Percentiles rank a stretch among this genome's conserved stretches.
phyloP scores from a whole-genome alignment of 2,888 invertebrate species.

The Spicauda simplicius region DNA sequence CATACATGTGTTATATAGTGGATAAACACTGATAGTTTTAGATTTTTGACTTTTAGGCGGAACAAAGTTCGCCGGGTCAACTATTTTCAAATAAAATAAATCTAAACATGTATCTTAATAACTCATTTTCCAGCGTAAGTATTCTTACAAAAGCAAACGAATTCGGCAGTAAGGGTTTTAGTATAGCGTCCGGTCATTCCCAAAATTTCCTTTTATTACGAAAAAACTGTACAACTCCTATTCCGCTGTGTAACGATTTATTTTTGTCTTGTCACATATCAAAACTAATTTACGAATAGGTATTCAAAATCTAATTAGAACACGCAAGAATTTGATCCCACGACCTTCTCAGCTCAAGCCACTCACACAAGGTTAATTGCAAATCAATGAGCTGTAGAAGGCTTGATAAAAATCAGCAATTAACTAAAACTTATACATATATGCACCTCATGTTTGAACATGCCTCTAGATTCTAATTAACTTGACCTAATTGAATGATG shows the following conservation, averaged over 20 bases:
- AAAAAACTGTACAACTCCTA: background rate
- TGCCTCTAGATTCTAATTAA: background rate
- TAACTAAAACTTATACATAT: background rate
- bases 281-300: background rate
- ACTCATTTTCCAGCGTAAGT: too few species aligned
- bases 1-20: too few species aligned
- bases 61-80: too few species aligned
- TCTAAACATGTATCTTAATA: too few species aligned
- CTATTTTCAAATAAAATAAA: too few species aligned
- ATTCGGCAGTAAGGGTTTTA: too few species aligned
- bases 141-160: too few species aligned
- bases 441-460: too few species aligned
- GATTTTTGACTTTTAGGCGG: too few species aligned
- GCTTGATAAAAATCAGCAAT: conserved; percentile 15
- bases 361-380: conserved; percentile 21
- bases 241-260: background rate
- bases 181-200: too few species aligned
- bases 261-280: background rate
- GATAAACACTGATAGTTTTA: too few species aligned
- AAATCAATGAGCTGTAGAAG: conserved; percentile 13
- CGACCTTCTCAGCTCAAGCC: conserved; percentile 1
- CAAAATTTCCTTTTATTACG: too few species aligned
- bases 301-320: conserved; percentile 14
- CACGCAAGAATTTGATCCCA: conserved; percentile 19
- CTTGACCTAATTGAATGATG: background rate